Percentiles rank a stretch among this genome's conserved stretches.
These are phyloP conservation scores for Acleris laterana DNA, from an alignment of 2,888 invertebrate genomes.

Conservation along the genomic window DNA sequence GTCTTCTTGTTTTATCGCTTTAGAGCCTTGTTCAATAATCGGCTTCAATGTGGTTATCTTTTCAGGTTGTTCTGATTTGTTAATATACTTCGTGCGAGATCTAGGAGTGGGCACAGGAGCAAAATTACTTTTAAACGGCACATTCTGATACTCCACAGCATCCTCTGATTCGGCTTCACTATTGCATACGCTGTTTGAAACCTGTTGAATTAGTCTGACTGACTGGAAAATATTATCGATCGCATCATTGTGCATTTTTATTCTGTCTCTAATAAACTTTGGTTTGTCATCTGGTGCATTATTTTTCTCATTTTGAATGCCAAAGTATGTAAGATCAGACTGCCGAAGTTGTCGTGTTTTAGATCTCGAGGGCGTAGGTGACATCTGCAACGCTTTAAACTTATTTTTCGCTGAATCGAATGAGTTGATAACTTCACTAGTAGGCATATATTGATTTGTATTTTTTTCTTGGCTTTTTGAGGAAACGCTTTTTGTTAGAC, in stretches of 20 bases:
- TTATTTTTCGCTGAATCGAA: slow-evolving; percentile 50
- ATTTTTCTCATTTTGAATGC: slow-evolving; percentile 51
- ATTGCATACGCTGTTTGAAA: slow-evolving; percentile 71
- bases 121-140: slow-evolving; percentile 60
- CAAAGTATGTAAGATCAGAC: slow-evolving; percentile 86
- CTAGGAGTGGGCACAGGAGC: slow-evolving; percentile 69
- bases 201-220: slow-evolving; percentile 70
- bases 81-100: slow-evolving; percentile 61
- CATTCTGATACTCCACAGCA: slow-evolving; percentile 70
- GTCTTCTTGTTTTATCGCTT: slow-evolving; percentile 41
- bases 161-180: slow-evolving; percentile 78
- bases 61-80: slow-evolving; percentile 51
- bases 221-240: slow-evolving; percentile 69
- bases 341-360: slow-evolving; percentile 81
- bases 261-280: slow-evolving; percentile 41
- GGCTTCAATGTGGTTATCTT: slow-evolving; percentile 59
- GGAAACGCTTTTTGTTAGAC: slow-evolving; percentile 40
- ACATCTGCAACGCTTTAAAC: slow-evolving; percentile 52
- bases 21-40: slow-evolving; percentile 61
- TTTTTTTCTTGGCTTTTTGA: slow-evolving; percentile 40
- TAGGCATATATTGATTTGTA: slow-evolving; percentile 7
- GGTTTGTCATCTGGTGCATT: slow-evolving; percentile 29
- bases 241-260: slow-evolving; percentile 47
- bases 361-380: slow-evolving; percentile 56
- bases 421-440: slow-evolving; percentile 37